Base-by-base conservation (phyloP, 1,140 invertebrate genomes). In the Glomeris maerens region DNA sequence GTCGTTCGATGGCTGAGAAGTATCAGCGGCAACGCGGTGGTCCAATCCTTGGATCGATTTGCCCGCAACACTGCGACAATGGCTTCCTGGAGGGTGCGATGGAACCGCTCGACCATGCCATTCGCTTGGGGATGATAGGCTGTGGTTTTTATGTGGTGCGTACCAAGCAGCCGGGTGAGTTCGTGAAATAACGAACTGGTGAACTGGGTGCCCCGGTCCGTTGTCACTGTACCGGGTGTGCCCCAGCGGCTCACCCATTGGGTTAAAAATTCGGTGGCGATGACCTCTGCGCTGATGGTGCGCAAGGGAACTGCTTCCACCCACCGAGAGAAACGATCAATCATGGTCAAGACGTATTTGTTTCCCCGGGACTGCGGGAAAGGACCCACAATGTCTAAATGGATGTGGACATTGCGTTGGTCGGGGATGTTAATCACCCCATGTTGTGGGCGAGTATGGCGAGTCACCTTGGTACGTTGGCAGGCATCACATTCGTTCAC, bases 161-260 rank as follows among this genome's bases (percentile, higher is more conserved):
- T 59, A 1, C 55, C 50, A 23, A 58, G 22, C 10, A 50, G n/a
- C 29, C 29, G 51, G 2, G 17, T 29, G 2, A 52, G 44, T 27
- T 55, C 7, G 22, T 22, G 7, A 29, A 60, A 55, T 3, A 46
- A 23, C 10, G 25, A 55, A 59, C 46, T 66, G n/a, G 44, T 57
- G 40, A 72, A 72, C 50, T 67, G 66, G 0, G 52, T 21, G 2
- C 67, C 67, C 45, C 61, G 61, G 50, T 73, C 68, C 0, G 65
- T 68, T 0, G 63, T 70, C 10, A 72, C 61, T 14, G 2, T 5
- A 28, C 22, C 28, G 2, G 57, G 61, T 20, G 47, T 31, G 1
- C 70, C 68, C 53, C 63, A 72, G 5, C 64, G 54, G 1, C 57
- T 39, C 17, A 70, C 59, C 62, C 63, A 68, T 2, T 38, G 40